Evolutionary conservation across 2,888 invertebrate genomes (phyloP).

Genomic region (Julus scanicus): DNA sequence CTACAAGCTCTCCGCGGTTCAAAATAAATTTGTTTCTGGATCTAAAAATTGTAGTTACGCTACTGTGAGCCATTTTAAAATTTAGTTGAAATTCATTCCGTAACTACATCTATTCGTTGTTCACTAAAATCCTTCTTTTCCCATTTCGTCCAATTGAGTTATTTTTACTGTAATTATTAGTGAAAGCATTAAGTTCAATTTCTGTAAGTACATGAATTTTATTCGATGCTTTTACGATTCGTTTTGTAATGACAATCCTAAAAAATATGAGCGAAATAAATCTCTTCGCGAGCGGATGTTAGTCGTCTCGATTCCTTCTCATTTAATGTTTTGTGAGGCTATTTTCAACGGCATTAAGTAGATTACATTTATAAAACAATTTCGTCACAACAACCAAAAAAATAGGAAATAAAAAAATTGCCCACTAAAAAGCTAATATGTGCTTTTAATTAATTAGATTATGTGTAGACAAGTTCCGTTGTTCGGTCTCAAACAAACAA

Average conservation of each 20-base stretch:
- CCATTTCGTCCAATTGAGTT: too few species aligned
- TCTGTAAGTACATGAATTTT: background rate
- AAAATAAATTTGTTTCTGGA: too few species aligned
- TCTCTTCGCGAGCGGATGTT: background rate
- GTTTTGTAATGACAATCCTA: background rate
- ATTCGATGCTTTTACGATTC: too few species aligned
- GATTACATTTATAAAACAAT: slow-evolving; percentile 42
- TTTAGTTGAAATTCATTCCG: too few species aligned
- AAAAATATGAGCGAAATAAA: background rate
- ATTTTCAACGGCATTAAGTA: background rate
- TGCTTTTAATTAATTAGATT: slow-evolving; percentile 10
- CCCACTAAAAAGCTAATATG: background rate
- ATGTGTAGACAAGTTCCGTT: background rate
- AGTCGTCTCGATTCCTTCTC: background rate
- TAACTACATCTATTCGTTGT: too few species aligned
- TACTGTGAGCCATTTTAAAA: too few species aligned
- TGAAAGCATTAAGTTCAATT: background rate
- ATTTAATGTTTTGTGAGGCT: background rate
- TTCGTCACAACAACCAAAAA: background rate
- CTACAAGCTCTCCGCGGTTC: too few species aligned
- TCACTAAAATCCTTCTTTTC: too few species aligned
- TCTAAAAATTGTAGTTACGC: too few species aligned
- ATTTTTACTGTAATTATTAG: background rate
- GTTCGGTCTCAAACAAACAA: background rate
- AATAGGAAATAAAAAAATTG: background rate